These are phyloP conservation scores for Isotomurus palustris DNA, from an alignment of 2,888 invertebrate genomes.

Conservation along the genomic window DNA sequence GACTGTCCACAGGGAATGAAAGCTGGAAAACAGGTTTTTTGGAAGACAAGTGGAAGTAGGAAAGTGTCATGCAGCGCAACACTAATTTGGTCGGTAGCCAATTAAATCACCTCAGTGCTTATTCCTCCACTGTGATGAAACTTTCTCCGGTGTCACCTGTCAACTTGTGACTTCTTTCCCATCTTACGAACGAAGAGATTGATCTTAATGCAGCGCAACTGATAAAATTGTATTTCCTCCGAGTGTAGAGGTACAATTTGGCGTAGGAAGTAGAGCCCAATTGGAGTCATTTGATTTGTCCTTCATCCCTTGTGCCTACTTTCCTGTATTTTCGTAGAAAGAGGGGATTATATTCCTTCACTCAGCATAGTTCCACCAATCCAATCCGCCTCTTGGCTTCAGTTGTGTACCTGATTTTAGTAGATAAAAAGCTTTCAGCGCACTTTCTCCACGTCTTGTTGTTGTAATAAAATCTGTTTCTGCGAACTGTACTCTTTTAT, in stretches of 20 bases:
- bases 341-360: too few species aligned
- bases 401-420: background rate
- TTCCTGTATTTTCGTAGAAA: too few species aligned
- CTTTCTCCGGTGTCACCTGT: constrained; percentile 10
- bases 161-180: constrained; percentile 3
- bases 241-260: too few species aligned
- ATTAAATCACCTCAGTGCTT: constrained; percentile 21
- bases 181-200: background rate
- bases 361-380: too few species aligned
- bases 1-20: too few species aligned
- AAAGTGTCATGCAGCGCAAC: constrained; percentile 7
- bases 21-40: too few species aligned
- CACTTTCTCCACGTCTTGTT: background rate
- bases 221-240: too few species aligned
- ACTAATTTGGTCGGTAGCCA: constrained; percentile 30
- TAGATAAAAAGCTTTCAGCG: background rate
- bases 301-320: too few species aligned
- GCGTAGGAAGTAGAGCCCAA: too few species aligned
- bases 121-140: constrained; percentile 1
- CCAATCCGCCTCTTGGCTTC: too few species aligned
- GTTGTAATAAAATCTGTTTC: background rate
- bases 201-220: too few species aligned
- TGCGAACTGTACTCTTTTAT: background rate
- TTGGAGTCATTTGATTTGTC: too few species aligned
- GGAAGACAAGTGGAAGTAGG: background rate